phyloP scores from a whole-genome alignment of 1,140 invertebrate genomes.

The Aradophagus sp. region DNA sequence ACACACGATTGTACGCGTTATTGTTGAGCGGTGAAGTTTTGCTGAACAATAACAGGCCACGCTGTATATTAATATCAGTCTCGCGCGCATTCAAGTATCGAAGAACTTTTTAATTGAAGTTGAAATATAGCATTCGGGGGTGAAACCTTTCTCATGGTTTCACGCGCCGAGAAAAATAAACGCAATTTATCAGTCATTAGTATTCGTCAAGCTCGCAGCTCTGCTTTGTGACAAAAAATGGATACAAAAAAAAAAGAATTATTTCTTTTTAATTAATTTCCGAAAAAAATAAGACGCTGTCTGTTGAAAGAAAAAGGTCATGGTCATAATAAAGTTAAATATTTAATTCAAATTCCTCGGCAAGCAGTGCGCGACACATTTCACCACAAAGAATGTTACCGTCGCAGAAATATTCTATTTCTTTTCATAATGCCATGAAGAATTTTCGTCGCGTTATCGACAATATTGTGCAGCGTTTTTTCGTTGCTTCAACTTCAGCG shows the following conservation, averaged over 20 bases:
- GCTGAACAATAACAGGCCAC: conserved; percentile 17
- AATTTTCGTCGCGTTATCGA: conserved; percentile 44
- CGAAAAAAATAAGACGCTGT: too few species aligned
- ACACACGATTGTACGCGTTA: too few species aligned
- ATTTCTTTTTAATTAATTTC: too few species aligned
- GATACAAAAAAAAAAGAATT: neutral
- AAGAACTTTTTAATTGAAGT: conserved; percentile 49
- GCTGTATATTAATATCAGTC: conserved; percentile 32
- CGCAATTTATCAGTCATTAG: conserved; percentile 39
- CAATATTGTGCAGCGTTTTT: conserved; percentile 44
- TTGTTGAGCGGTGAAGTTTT: conserved; percentile 21
- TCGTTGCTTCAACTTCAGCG: conserved; percentile 28
- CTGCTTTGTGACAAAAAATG: conserved; percentile 13
- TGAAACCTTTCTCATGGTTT: conserved; percentile 20
- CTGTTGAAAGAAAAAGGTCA: conserved; percentile 3
- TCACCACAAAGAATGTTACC: conserved; percentile 22
- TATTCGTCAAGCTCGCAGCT: conserved; percentile 16
- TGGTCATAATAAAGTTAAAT: conserved; percentile 41
- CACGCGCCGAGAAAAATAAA: conserved; percentile 16
- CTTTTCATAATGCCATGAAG: conserved; percentile 43
- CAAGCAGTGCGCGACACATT: conserved; percentile 27
- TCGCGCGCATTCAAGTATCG: conserved; percentile 33
- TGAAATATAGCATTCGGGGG: conserved; percentile 24
- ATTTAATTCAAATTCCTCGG: conserved; percentile 43
- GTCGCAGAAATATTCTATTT: conserved; percentile 38